Percentiles rank a stretch among this genome's conserved stretches.
phyloP scores from a whole-genome alignment of 2,113 vertebrate species.

The Xiphias gladius region DNA sequence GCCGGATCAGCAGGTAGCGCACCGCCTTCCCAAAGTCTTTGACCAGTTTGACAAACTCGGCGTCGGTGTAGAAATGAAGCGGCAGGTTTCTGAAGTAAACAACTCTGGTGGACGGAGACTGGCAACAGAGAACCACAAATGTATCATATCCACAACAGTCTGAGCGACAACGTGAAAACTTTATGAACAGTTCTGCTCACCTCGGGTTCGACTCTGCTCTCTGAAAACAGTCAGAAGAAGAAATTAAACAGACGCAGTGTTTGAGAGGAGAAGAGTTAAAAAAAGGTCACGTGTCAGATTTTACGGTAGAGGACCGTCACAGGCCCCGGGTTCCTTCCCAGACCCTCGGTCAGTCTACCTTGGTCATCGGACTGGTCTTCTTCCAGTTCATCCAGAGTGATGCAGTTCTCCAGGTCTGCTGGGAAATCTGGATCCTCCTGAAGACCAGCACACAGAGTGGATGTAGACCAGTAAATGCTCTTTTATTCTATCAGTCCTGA shows the following conservation, averaged over 20 bases:
- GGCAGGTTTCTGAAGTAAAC: constrained; percentile 71
- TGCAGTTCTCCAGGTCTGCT: constrained; percentile 69
- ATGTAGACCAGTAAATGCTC: background rate
- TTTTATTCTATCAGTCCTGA: too few relatives aligned
- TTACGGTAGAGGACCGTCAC: too few relatives aligned
- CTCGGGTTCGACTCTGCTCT: accelerated
- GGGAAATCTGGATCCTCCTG: constrained; percentile 69
- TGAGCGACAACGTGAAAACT: background rate
- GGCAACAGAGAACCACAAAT: background rate
- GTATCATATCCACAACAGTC: background rate
- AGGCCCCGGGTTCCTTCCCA: too few relatives aligned
- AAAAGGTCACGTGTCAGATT: too few relatives aligned
- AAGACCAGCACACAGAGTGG: background rate
- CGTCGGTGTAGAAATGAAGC: constrained; percentile 7
- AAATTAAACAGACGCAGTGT: background rate
- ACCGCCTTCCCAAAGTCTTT: constrained; percentile 62
- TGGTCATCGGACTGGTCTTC: constrained; percentile 53
- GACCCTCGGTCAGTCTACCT: constrained; percentile 30
- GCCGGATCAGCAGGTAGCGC: constrained; percentile 52
- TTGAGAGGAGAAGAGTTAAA: background rate
- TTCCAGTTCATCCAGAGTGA: constrained; percentile 77
- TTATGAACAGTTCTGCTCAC: background rate
- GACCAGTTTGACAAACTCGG: constrained; percentile 60
- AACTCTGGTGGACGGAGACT: constrained; percentile 52
- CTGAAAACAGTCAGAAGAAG: background rate